phyloP scores from a whole-genome alignment of 2,113 vertebrate genomes.

The Melierax canorus region DNA sequence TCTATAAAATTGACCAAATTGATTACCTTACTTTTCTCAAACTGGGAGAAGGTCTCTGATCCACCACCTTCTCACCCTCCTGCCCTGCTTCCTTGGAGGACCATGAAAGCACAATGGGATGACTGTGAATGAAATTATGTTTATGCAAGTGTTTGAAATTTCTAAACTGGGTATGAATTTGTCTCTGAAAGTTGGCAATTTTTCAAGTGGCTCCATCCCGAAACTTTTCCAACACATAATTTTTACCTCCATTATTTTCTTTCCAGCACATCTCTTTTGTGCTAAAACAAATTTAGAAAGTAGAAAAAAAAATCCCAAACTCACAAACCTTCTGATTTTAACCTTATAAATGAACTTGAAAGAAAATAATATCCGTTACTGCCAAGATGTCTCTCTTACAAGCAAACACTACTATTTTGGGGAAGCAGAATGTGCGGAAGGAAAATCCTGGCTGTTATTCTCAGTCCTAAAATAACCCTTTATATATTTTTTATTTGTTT shows the following conservation, averaged over 20 bases:
- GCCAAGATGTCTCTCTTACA: slow-evolving; percentile 12
- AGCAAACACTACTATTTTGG: neutral
- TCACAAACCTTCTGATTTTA: slow-evolving; percentile 23
- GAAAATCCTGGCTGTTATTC: slow-evolving; percentile 27
- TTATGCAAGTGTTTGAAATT: neutral
- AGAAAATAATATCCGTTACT: slow-evolving; percentile 40
- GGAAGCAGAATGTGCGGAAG: neutral
- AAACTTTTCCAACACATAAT: neutral
- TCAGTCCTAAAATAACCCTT: slow-evolving; percentile 4
- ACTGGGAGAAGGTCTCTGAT: neutral
- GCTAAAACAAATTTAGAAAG: slow-evolving; percentile 24
- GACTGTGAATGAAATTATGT: neutral
- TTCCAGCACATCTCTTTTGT: neutral
- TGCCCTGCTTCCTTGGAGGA: neutral
- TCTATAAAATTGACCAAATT: neutral
- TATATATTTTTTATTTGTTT: neutral
- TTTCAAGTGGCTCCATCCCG: neutral
- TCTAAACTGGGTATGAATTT: slow-evolving; percentile 3
- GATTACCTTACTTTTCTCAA: neutral
- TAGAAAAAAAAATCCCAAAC: neutral
- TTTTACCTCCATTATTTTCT: slow-evolving; percentile 19
- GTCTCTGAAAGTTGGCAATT: neutral
- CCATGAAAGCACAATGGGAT: neutral
- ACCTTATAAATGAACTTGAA: slow-evolving; percentile 45
- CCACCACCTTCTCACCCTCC: neutral